Percentiles rank a stretch among this genome's conserved stretches.
phyloP scores from a whole-genome alignment of 2,888 invertebrate species.

The Cyclophora punctaria region DNA sequence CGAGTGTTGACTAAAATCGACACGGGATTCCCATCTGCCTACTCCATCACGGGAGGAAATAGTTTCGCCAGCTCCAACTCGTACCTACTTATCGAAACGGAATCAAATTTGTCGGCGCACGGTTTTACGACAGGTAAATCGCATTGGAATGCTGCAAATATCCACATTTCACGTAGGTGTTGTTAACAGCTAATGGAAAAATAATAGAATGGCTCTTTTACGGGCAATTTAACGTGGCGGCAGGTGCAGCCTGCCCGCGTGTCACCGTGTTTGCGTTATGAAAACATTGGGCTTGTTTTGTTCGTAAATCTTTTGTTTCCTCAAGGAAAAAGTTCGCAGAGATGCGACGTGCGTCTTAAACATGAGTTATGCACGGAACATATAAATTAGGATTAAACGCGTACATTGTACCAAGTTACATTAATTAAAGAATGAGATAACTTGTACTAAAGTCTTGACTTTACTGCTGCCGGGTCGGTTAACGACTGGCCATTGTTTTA shows the following conservation, averaged over 20 bases:
- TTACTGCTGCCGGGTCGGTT: no score
- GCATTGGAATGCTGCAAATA: constrained; percentile 1
- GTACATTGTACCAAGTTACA: no score
- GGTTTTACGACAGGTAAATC: constrained; percentile 10
- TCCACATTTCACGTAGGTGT: neutral
- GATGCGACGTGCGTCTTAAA: no score
- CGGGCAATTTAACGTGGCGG: constrained; percentile 12
- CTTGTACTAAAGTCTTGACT: no score
- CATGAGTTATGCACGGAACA: no score
- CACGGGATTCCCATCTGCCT: constrained; percentile 15
- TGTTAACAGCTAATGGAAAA: constrained; percentile 9
- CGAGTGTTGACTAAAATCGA: constrained; percentile 7
- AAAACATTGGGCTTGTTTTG: constrained; percentile 13
- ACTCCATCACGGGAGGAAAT: neutral
- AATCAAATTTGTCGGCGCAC: neutral
- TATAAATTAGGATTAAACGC: no score
- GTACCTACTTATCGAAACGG: neutral
- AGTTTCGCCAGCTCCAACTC: neutral
- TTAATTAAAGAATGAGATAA: no score
- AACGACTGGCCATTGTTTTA: no score
- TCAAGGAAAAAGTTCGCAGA: neutral
- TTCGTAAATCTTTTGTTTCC: constrained; percentile 1
- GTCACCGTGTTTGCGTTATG: constrained; percentile 5
- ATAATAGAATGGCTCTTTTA: constrained; percentile 17
- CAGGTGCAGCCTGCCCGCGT: constrained; percentile 13